Percentiles rank a stretch among this genome's conserved stretches.
phyloP scores from a whole-genome alignment of 2,797 vertebrate genomes.

The Threskiornis aethiopicus region DNA sequence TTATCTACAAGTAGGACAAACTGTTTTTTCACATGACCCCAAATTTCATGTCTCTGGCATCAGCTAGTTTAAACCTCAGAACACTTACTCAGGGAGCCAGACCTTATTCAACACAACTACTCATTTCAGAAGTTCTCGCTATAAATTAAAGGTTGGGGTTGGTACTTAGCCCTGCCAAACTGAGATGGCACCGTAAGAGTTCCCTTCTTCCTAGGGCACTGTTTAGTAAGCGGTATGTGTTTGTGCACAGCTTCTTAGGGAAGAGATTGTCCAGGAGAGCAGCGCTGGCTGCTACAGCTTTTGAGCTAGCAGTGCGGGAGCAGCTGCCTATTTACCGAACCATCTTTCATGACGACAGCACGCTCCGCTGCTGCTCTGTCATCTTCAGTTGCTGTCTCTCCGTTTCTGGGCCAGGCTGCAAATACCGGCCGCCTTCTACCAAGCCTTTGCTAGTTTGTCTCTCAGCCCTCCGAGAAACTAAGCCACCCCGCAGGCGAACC shows the following conservation, averaged over 20 bases:
- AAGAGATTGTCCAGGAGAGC: not conserved
- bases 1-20: slow-evolving; percentile 1
- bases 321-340: not conserved
- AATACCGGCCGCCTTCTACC: not conserved
- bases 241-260: not conserved
- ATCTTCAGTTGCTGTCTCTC: not conserved
- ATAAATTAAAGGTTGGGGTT: not conserved
- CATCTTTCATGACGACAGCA: not conserved
- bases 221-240: not conserved
- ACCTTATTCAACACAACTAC: not conserved
- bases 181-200: not conserved
- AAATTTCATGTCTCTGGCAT: not conserved
- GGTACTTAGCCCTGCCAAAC: not conserved
- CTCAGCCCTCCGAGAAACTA: not conserved
- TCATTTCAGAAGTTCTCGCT: not conserved
- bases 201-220: not conserved
- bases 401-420: not conserved
- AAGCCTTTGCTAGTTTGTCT: not conserved
- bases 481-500: not conserved
- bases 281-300: not conserved
- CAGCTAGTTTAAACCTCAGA: not conserved
- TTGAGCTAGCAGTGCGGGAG: not conserved
- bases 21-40: not conserved
- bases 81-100: not conserved
- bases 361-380: not conserved